phyloP scores from a whole-genome alignment of 2,797 vertebrate species.

The Aphelocoma californica region DNA sequence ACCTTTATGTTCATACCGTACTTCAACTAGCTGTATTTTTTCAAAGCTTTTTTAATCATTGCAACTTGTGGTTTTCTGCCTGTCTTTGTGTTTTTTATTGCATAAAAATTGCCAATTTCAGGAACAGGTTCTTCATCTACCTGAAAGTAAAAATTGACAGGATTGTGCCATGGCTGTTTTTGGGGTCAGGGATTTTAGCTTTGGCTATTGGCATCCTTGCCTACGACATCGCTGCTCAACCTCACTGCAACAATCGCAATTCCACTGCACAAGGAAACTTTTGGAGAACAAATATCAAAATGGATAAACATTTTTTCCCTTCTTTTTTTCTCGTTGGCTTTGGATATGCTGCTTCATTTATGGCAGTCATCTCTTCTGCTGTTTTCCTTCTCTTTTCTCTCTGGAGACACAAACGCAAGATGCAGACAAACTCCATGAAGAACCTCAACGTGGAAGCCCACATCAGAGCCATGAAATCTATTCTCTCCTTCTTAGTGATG shows the following conservation, averaged over 20 bases:
- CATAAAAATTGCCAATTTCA: slow-evolving; percentile 63
- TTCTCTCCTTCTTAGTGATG: not conserved
- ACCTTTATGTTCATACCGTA: accelerated
- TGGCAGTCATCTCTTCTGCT: not conserved
- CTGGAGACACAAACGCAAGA: slow-evolving; percentile 43
- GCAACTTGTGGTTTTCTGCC: slow-evolving; percentile 44
- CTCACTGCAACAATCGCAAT: accelerated
- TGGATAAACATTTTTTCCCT: not conserved
- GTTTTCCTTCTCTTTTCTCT: slow-evolving; percentile 58
- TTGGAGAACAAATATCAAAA: accelerated
- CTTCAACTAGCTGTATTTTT: not conserved
- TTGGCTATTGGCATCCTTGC: not conserved
- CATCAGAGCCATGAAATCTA: slow-evolving; percentile 47
- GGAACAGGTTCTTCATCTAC: slow-evolving; percentile 34
- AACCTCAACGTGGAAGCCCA: slow-evolving; percentile 4
- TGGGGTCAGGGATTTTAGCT: slow-evolving; percentile 32
- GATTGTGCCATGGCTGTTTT: not conserved
- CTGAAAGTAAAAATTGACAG: slow-evolving; percentile 63
- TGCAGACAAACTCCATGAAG: not conserved
- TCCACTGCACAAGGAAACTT: accelerated
- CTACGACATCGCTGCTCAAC: accelerated
- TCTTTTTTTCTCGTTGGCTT: accelerated
- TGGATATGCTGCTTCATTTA: not conserved
- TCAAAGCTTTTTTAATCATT: not conserved
- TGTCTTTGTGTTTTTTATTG: slow-evolving; percentile 66